Evolutionary conservation across 2,888 invertebrate genomes (phyloP), one percentile per base, ranked within the genome.

Genomic region (Philereme transversata): DNA sequence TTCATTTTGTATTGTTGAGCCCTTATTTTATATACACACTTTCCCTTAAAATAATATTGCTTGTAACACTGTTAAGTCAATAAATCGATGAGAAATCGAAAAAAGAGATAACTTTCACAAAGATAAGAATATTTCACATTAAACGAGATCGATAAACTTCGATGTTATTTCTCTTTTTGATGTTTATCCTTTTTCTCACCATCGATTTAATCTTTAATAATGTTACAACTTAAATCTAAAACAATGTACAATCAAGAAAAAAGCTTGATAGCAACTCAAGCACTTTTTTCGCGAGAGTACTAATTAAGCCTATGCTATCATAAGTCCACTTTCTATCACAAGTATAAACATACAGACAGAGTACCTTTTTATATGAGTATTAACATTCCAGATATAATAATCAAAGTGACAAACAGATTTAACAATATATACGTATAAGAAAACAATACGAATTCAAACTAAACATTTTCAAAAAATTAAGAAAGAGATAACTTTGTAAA

Each of bases 1-100:
- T 86, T 81, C 82, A 84, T 83, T 85, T 83, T 84, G 59, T 65
- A 82, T 77, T 76, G 76, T 82, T 79, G 83, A 78, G 22, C 22
- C 22, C 22, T 22, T 22, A 77, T 74, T 77, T 71, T 74, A 76
- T 61, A 76, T 81, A 72, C 75, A 74, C 82, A 78, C 46, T 51
- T 57, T 10, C 72, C 70, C 64, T 70, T 64, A 53, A 69, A 57
- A 66, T 70, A 74, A 67, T 68, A 66, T 63, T 73, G 38, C 50
- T 35, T 58, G n/a, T 43, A 7, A 6, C 51, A 64, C 47, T 46
- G 58, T 53, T 56, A 55, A 10, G 38, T 41, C 9, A 51, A 57
- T 41, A 60, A 58, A 54, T 53, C 41, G 43, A 55, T 57, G 10
- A 60, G 45, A 51, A 48, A 50, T 48, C 22, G 22, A 3, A 22